Evolutionary conservation across 1,140 invertebrate species (phyloP).

Genomic region (Augochlora pura): DNA sequence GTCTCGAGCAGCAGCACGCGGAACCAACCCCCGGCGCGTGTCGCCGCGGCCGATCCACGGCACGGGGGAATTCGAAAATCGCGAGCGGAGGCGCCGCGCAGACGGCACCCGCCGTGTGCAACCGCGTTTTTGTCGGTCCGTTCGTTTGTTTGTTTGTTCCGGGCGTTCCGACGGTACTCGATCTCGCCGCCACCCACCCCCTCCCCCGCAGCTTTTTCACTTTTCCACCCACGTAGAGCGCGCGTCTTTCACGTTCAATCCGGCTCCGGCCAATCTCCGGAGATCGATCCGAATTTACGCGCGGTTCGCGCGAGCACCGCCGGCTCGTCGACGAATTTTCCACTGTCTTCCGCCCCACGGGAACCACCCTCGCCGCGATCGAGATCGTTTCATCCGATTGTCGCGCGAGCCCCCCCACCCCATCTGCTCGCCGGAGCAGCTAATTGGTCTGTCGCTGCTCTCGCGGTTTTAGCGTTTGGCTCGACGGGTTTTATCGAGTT

Average conservation of each 20-base stretch:
- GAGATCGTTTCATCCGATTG: conserved; percentile 61
- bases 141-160: conserved; percentile 72
- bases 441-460: conserved; percentile 71
- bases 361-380: not conserved
- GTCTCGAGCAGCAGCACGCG: conserved; percentile 29
- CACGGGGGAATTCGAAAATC: conserved; percentile 72
- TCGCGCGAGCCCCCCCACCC: conserved; percentile 49
- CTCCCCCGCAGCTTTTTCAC: conserved; percentile 48
- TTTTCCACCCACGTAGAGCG: not conserved
- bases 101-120: conserved; percentile 65
- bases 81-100: conserved; percentile 69
- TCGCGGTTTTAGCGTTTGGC: conserved; percentile 29
- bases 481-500: conserved; percentile 9
- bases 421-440: conserved; percentile 63
- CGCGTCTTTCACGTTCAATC: not conserved
- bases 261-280: conserved; percentile 30
- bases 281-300: conserved; percentile 71
- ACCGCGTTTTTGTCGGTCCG: conserved; percentile 51
- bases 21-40: too few species aligned
- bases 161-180: conserved; percentile 68
- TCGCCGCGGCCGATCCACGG: too few species aligned
- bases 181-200: conserved; percentile 19
- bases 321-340: conserved; percentile 69
- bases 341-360: conserved; percentile 53
- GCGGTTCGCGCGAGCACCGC: conserved; percentile 53